A percentile compares a stretch with the other conserved stretches of the same genome.
Evolutionary conservation across 2,797 vertebrate species (phyloP).

Genomic region (Ctenopoma multispine): DNA sequence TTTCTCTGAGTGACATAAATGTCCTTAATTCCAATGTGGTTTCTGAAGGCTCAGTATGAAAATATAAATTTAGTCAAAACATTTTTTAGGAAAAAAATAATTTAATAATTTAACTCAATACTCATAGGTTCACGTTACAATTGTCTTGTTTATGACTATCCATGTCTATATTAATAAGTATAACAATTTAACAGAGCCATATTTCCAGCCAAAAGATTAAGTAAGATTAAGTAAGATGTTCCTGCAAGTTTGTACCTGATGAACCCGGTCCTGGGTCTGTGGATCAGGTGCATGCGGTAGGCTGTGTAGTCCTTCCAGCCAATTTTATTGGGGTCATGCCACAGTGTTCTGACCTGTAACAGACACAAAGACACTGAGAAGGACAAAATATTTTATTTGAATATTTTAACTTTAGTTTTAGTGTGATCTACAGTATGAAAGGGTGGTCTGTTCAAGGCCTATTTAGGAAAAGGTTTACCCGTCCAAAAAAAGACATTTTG

Average conservation of each 20-base stretch:
- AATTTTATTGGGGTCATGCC: conserved; percentile 96
- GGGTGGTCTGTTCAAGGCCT: not conserved
- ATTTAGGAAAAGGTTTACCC: not conserved
- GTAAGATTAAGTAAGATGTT: no score
- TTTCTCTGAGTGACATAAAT: conserved; percentile 22
- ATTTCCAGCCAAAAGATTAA: not conserved
- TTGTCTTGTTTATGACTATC: conserved; percentile 5
- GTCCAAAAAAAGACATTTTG: not conserved
- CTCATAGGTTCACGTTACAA: conserved; percentile 1
- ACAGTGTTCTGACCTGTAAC: conserved; percentile 92
- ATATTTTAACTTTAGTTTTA: no score
- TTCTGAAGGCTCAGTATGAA: conserved; percentile 13
- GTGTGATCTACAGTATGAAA: conserved; percentile 6
- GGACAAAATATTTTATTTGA: conserved; percentile 1
- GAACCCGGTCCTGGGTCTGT: conserved; percentile 95
- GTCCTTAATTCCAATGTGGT: conserved; percentile 22
- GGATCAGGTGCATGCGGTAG: conserved; percentile 95
- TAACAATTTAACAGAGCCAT: not conserved
- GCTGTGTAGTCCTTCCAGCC: conserved; percentile 98
- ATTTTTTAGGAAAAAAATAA: no score
- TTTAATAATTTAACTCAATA: conserved; percentile 24
- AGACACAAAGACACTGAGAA: conserved; percentile 11
- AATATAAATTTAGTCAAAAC: conserved; percentile 2
- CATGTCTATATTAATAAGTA: not conserved
- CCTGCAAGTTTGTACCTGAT: conserved; percentile 87